Conservation (phyloP, 2,888 invertebrate genomes). For the Cybosia mesomella region DNA sequence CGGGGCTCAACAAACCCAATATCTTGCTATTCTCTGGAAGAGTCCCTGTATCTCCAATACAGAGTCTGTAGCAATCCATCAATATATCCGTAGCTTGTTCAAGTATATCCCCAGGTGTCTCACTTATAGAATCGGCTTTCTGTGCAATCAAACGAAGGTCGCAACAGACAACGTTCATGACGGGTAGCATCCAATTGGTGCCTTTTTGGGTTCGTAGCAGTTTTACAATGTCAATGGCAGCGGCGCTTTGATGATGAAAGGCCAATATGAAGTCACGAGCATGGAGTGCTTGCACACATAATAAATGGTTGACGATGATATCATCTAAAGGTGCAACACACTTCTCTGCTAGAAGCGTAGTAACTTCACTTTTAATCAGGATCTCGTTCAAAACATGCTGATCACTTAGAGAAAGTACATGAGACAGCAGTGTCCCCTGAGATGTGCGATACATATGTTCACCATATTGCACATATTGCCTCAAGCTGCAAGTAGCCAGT, state of each 20-base stretch:
- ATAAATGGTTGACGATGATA: constrained; percentile 2
- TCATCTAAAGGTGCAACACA: constrained; percentile 1
- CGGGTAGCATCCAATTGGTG: constrained; percentile 93
- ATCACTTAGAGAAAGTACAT: constrained; percentile 5
- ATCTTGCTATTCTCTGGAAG: constrained; percentile 4
- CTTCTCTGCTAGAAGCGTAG: background rate
- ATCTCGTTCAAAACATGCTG: constrained; percentile 6
- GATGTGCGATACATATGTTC: background rate
- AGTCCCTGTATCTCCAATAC: background rate
- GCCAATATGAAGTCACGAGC: constrained; percentile 6
- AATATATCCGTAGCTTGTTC: constrained; percentile 7
- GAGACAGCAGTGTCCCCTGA: constrained; percentile 8
- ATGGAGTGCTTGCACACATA: constrained; percentile 2
- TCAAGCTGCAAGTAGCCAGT: background rate
- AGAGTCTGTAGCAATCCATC: constrained; percentile 5
- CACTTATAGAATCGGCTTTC: constrained; percentile 58
- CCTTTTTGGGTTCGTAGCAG: constrained; percentile 2
- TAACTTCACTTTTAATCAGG: background rate
- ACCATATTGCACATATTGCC: constrained; percentile 1
- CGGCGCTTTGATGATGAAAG: constrained; percentile 11
- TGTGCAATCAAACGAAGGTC: constrained; percentile 92
- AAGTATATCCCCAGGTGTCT: background rate
- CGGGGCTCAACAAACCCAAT: constrained; percentile 9
- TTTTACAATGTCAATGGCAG: constrained; percentile 4
- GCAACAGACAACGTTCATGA: constrained; percentile 93